A percentile compares a stretch with the other conserved stretches of the same genome.
phyloP scores from a whole-genome alignment of 1,140 invertebrate species.

The Drosophila nikananu region DNA sequence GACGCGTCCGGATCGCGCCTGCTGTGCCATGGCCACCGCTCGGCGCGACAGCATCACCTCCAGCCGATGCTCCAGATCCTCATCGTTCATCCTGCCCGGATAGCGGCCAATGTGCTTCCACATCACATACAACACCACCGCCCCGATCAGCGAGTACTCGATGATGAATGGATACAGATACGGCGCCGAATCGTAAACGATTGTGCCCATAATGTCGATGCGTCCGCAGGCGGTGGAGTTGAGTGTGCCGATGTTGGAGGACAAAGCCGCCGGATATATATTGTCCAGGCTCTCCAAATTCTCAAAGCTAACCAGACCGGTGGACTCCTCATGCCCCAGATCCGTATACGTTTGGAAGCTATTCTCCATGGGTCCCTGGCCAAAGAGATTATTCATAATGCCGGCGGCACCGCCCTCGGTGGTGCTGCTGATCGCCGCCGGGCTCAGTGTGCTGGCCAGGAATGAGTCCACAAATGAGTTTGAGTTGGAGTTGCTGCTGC shows the following conservation, averaged over 20 bases:
- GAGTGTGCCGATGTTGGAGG: constrained; percentile 87
- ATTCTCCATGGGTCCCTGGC: constrained; percentile 81
- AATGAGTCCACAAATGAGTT: constrained; percentile 48
- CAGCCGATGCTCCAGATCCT: constrained; percentile 93
- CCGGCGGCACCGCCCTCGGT: constrained; percentile 81
- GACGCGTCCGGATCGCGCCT: constrained; percentile 92
- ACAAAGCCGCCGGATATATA: constrained; percentile 88
- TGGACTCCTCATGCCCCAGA: constrained; percentile 85
- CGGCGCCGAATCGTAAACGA: constrained; percentile 95
- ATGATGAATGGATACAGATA: constrained; percentile 98
- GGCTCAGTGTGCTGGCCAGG: constrained; percentile 49
- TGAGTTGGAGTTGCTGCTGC: neutral
- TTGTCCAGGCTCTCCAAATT: constrained; percentile 88
- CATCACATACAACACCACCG: constrained; percentile 98
- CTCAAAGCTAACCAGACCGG: constrained; percentile 81
- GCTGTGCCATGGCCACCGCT: constrained; percentile 93
- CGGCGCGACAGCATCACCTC: constrained; percentile 93
- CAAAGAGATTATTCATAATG: constrained; percentile 82
- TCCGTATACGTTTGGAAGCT: constrained; percentile 82
- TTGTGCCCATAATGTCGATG: constrained; percentile 96
- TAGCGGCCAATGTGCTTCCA: constrained; percentile 97
- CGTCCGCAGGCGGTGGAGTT: constrained; percentile 89
- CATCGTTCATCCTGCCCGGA: constrained; percentile 92
- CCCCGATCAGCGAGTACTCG: constrained; percentile 98
- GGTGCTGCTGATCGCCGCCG: constrained; percentile 76